A percentile compares a stretch with the other conserved stretches of the same genome.
Conservation (phyloP, 2,888 invertebrate species). For the Orthosia gothica region DNA sequence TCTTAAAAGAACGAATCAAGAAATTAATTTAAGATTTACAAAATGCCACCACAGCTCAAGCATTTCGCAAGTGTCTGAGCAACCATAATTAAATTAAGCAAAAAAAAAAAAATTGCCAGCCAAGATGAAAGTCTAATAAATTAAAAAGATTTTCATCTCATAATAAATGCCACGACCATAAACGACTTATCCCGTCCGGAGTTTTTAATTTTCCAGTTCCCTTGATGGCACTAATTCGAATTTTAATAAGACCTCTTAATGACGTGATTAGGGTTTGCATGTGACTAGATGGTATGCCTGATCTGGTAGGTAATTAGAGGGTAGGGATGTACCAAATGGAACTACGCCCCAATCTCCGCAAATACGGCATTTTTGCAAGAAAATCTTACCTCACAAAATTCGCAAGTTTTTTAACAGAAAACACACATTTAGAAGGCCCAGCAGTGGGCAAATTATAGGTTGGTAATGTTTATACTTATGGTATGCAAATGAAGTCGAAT, state of each 20-base stretch:
- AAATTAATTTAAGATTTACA: too few relatives aligned
- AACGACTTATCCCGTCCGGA: slow-evolving; percentile 21
- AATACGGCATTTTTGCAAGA: too few relatives aligned
- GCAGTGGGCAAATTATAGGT: too few relatives aligned
- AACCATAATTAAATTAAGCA: accelerated
- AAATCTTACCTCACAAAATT: too few relatives aligned
- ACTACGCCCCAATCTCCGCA: background rate
- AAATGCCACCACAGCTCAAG: too few relatives aligned
- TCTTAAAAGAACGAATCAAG: too few relatives aligned
- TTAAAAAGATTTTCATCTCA: slow-evolving; percentile 17
- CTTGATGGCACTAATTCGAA: slow-evolving; percentile 56
- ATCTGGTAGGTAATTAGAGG: background rate
- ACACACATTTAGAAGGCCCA: too few relatives aligned
- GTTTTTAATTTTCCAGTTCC: slow-evolving; percentile 56
- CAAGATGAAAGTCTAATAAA: slow-evolving; percentile 5
- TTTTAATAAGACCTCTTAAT: slow-evolving; percentile 61
- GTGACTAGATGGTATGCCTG: slow-evolving; percentile 14
- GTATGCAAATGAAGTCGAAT: too few relatives aligned
- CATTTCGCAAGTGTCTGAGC: background rate
- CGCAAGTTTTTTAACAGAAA: too few relatives aligned
- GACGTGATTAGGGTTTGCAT: slow-evolving; percentile 39
- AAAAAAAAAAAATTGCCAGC: background rate
- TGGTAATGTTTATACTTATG: too few relatives aligned
- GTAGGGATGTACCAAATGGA: background rate
- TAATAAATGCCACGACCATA: slow-evolving; percentile 19